Evolutionary conservation across 2,113 vertebrate genomes (phyloP).

Genomic region (Sapajus apella): DNA sequence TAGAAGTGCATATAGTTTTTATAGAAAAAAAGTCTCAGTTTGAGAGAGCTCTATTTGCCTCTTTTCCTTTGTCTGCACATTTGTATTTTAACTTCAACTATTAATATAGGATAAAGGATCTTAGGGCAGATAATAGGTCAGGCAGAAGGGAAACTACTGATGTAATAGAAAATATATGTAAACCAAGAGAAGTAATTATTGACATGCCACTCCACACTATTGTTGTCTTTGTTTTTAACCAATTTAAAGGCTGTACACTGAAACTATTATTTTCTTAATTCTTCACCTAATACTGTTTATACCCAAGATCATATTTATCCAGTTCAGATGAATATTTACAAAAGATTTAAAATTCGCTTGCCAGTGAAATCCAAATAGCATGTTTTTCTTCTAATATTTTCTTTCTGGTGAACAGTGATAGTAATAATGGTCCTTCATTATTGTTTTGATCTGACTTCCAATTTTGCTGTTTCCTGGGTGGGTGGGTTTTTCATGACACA

Average conservation of each 20-base stretch:
- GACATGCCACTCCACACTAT: not conserved
- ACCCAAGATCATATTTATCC: not conserved
- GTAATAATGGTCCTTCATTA: conserved; percentile 9
- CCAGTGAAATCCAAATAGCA: not conserved
- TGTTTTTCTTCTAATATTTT: not conserved
- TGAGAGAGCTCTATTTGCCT: not conserved
- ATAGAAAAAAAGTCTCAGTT: conserved; percentile 3
- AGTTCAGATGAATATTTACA: conserved; percentile 34
- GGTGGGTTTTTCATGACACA: not conserved
- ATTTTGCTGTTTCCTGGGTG: conserved; percentile 52
- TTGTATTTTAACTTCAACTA: conserved; percentile 59
- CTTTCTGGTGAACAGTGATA: not conserved
- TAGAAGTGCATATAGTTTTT: not conserved
- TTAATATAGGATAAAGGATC: conserved; percentile 40
- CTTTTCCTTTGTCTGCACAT: conserved; percentile 69
- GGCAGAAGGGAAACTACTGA: conserved; percentile 46
- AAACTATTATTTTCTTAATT: conserved; percentile 29
- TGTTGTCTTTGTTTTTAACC: conserved; percentile 45
- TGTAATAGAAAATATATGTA: not conserved
- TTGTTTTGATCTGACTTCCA: conserved; percentile 22
- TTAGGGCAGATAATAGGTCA: conserved; percentile 8
- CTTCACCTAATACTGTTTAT: not conserved
- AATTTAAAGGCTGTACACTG: conserved; percentile 25
- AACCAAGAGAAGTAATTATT: not conserved
- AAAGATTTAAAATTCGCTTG: conserved; percentile 50